phyloP scores from a whole-genome alignment of 2,113 vertebrate genomes.

The Catagonus wagneri region DNA sequence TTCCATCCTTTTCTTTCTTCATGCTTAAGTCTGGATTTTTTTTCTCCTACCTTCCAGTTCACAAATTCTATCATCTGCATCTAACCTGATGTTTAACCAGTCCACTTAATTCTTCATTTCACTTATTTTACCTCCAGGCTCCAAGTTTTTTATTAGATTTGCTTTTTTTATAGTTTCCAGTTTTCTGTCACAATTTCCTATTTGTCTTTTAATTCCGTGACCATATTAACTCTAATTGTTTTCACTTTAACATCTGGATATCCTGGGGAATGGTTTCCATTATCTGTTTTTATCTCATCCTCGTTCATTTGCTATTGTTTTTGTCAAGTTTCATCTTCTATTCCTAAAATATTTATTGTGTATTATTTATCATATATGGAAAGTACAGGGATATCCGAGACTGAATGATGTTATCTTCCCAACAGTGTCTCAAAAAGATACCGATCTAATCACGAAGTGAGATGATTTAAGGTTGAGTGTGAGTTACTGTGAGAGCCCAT shows the following conservation, averaged over 20 bases:
- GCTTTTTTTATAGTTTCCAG: not conserved
- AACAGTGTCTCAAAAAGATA: not conserved
- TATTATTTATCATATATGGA: not conserved
- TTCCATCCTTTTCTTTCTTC: not conserved
- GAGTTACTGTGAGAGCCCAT: not conserved
- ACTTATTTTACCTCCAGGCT: not conserved
- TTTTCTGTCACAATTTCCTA: not conserved
- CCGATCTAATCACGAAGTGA: not conserved
- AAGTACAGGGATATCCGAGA: not conserved
- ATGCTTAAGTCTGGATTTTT: not conserved
- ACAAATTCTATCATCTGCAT: not conserved
- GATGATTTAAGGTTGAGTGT: not conserved
- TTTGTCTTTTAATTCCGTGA: not conserved
- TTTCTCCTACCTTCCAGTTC: not conserved
- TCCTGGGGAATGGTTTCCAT: not conserved
- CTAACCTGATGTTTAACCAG: not conserved
- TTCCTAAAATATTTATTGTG: not conserved
- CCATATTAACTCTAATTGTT: not conserved
- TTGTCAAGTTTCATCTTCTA: not conserved
- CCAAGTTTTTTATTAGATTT: not conserved
- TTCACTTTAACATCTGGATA: not conserved
- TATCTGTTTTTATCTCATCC: not conserved
- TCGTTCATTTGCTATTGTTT: not conserved
- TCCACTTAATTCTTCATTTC: not conserved
- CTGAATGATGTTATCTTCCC: not conserved